Conservation (phyloP, 1,140 invertebrate genomes). For the Drosophila quadrilineata region DNA sequence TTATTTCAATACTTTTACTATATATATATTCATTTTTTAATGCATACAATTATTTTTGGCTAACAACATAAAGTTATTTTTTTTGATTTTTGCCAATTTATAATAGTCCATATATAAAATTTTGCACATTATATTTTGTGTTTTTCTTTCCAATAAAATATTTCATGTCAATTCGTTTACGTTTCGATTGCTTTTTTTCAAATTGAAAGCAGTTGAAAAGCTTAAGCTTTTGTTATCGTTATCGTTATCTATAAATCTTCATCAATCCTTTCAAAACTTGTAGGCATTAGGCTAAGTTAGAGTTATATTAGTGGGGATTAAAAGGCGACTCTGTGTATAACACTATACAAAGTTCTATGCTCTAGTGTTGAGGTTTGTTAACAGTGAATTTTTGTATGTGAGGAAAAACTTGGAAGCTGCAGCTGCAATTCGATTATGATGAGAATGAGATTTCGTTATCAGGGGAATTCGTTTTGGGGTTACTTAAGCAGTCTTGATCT, state of each 20-base stretch:
- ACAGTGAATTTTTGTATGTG: not conserved
- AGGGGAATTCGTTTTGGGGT: not conserved
- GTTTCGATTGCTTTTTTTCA: conserved; percentile 41
- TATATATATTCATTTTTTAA: conserved; percentile 13
- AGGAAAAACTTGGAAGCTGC: not conserved
- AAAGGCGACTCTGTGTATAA: conserved; percentile 35
- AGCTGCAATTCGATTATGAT: conserved; percentile 22
- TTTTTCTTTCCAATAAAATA: too few relatives aligned
- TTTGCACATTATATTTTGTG: conserved; percentile 28
- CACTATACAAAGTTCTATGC: conserved; percentile 12
- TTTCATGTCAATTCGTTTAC: conserved; percentile 9
- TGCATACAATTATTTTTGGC: conserved; percentile 63
- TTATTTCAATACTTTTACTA: conserved; percentile 56
- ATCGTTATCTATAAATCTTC: too few relatives aligned
- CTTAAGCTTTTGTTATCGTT: conserved; percentile 38
- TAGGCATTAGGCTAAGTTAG: conserved; percentile 38
- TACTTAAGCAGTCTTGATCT: conserved; percentile 15
- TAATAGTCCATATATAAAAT: conserved; percentile 61
- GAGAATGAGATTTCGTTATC: not conserved
- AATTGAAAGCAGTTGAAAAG: conserved; percentile 54
- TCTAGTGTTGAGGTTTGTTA: not conserved
- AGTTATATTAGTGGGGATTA: conserved; percentile 12
- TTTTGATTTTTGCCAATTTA: conserved; percentile 48
- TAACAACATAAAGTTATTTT: conserved; percentile 47
- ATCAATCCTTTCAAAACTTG: conserved; percentile 19